phyloP scores from a whole-genome alignment of 2,888 invertebrate genomes.

The Carabus problematicus region DNA sequence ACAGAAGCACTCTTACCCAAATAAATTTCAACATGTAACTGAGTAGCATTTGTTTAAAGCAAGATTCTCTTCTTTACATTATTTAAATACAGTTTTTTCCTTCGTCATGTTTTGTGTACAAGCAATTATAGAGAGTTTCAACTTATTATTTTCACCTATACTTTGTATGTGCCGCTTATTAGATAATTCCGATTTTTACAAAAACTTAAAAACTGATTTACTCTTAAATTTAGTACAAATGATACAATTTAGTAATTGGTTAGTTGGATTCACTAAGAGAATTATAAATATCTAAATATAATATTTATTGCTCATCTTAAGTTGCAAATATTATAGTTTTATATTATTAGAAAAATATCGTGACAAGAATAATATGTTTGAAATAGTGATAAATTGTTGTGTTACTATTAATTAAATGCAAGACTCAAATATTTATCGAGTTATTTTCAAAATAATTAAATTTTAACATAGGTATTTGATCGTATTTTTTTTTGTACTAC shows the following conservation, averaged over 20 bases:
- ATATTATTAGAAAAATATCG: too few species aligned
- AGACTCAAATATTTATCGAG: too few species aligned
- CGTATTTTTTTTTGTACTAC: too few species aligned
- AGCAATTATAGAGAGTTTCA: conserved; percentile 34
- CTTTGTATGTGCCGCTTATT: conserved; percentile 1
- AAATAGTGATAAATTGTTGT: too few species aligned
- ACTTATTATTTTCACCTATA: conserved; percentile 1
- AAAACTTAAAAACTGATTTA: not conserved
- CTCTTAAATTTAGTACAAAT: not conserved
- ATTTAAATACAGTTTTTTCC: conserved; percentile 19
- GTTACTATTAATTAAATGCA: too few species aligned
- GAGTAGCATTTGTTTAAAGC: conserved; percentile 29
- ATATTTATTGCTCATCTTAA: conserved; percentile 9
- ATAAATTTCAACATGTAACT: conserved; percentile 35
- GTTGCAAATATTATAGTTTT: too few species aligned
- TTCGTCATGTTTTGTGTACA: conserved; percentile 29
- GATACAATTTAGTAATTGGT: conserved; percentile 8
- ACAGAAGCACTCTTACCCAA: conserved; percentile 34
- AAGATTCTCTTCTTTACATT: conserved; percentile 30
- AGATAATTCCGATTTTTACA: conserved; percentile 6
- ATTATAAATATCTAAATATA: conserved; percentile 24
- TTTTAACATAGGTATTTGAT: too few species aligned
- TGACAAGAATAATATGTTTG: too few species aligned
- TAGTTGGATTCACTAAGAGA: conserved; percentile 17
- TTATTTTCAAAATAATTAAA: too few species aligned